phyloP scores from a whole-genome alignment of 2,797 vertebrate species.

The Spinus olivaceus region DNA sequence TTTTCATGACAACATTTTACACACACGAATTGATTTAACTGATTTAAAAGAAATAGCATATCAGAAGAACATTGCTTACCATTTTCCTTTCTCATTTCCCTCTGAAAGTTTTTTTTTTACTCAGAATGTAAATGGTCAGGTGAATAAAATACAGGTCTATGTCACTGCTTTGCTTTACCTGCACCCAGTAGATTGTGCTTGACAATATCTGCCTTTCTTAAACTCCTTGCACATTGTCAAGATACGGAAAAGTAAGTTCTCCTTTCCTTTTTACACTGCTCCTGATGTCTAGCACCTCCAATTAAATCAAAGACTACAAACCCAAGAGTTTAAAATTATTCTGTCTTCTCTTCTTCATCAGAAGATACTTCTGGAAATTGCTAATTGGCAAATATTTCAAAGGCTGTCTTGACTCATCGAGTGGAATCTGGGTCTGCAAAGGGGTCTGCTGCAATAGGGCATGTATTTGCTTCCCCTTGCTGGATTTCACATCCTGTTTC shows the following conservation, averaged over 20 bases:
- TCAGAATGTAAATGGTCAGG: background rate
- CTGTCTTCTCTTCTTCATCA: background rate
- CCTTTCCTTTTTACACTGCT: background rate
- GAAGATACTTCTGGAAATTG: background rate
- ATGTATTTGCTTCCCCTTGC: background rate
- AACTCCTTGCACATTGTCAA: background rate
- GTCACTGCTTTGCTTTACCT: background rate
- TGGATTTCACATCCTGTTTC: background rate
- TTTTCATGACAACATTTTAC: background rate
- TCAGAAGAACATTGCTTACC: background rate
- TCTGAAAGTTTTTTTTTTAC: background rate
- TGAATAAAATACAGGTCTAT: background rate
- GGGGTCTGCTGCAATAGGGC: background rate
- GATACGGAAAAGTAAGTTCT: background rate
- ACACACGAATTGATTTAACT: background rate
- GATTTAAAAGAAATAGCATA: background rate
- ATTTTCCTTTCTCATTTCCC: rapidly evolving
- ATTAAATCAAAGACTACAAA: background rate
- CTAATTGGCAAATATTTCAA: background rate
- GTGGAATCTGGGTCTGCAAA: background rate
- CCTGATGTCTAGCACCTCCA: background rate
- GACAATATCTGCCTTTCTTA: background rate
- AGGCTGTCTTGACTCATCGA: background rate
- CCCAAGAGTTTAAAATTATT: background rate
- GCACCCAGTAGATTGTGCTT: background rate